Conservation (phyloP, 2,888 invertebrate species). For the Apotomis betuletana region DNA sequence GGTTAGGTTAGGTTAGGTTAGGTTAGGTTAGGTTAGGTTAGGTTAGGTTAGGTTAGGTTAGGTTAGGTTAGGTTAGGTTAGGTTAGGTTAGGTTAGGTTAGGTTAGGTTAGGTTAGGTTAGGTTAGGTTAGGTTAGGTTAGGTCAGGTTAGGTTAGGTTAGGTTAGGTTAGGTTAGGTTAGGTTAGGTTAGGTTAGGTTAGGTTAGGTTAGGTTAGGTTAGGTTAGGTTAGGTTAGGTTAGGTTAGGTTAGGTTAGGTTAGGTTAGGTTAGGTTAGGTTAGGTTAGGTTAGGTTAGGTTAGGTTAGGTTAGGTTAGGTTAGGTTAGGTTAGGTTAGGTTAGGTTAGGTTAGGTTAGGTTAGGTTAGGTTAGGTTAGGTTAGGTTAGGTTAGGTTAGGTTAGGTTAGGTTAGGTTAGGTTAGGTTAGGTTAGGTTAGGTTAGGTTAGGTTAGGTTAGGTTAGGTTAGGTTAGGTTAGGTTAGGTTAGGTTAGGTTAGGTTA, state of each 20-base stretch:
- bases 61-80: slow-evolving; percentile 50
- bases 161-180: slow-evolving; percentile 49
- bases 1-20: slow-evolving; percentile 52
- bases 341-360: slow-evolving; percentile 40
- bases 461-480: slow-evolving; percentile 33
- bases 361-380: slow-evolving; percentile 39
- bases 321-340: slow-evolving; percentile 36
- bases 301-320: not conserved
- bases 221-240: slow-evolving; percentile 48
- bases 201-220: slow-evolving; percentile 49
- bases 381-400: slow-evolving; percentile 35
- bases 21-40: slow-evolving; percentile 49
- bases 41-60: slow-evolving; percentile 48
- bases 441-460: slow-evolving; percentile 30
- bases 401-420: slow-evolving; percentile 39
- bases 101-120: slow-evolving; percentile 45
- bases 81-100: slow-evolving; percentile 47
- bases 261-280: slow-evolving; percentile 43
- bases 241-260: slow-evolving; percentile 47
- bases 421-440: slow-evolving; percentile 38
- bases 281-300: too few species aligned
- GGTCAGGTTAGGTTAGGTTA: slow-evolving; percentile 51
- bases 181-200: slow-evolving; percentile 49
- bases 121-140: slow-evolving; percentile 50
- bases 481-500: slow-evolving; percentile 35